These are phyloP conservation scores for Dysidea cf. avara DNA, from an alignment of 37 sponge, comb jelly and placozoan genomes.

Conservation along the genomic window DNA sequence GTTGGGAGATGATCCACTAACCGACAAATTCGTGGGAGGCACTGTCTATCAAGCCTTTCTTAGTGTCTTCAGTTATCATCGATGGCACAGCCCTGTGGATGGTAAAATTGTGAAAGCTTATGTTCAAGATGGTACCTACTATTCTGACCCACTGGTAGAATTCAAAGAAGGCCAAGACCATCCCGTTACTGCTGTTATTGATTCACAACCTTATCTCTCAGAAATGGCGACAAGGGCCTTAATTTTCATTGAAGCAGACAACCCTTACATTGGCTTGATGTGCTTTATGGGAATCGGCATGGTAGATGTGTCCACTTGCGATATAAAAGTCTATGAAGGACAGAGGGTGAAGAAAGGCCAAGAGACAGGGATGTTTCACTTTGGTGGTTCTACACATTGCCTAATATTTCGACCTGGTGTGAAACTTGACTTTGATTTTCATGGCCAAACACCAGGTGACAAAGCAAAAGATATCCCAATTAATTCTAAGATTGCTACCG, in stretches of 20 bases:
- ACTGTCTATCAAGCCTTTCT: too few species aligned
- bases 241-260: conserved; percentile 8
- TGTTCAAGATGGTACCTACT: background rate
- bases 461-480: too few species aligned
- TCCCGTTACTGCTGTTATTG: background rate
- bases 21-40: conserved; percentile 12
- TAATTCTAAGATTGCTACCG: too few species aligned
- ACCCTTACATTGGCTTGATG: conserved; percentile 7
- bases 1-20: conserved; percentile 19
- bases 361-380: conserved; percentile 6
- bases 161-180: too few species aligned
- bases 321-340: conserved; percentile 5
- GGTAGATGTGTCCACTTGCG: conserved; percentile 1
- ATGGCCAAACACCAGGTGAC: too few species aligned
- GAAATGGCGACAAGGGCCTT: conserved; percentile 4
- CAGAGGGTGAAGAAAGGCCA: background rate
- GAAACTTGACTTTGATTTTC: conserved; percentile 5
- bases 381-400: conserved; percentile 9
- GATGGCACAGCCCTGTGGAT: too few species aligned
- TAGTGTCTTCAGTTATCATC: too few species aligned
- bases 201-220: background rate
- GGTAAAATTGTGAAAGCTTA: too few species aligned
- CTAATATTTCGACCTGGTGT: conserved; percentile 2
- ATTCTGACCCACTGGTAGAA: background rate
- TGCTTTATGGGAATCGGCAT: conserved; percentile 9